Percentiles rank a stretch among this genome's conserved stretches.
phyloP scores from a whole-genome alignment of 2,113 vertebrate species.

The Asarcornis scutulata region DNA sequence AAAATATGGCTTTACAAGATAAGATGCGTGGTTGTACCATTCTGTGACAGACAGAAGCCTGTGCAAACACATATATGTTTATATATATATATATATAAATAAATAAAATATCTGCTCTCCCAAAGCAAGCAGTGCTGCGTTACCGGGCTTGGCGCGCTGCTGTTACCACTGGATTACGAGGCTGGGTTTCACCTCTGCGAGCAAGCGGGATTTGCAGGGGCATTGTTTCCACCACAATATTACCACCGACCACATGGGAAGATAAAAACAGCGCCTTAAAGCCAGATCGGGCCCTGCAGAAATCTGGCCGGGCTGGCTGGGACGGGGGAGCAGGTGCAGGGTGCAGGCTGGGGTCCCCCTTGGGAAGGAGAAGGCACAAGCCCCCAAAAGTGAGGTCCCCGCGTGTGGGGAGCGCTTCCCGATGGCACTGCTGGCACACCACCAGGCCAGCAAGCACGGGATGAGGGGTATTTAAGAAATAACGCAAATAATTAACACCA shows the following conservation, averaged over 20 bases:
- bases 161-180: slow-evolving; percentile 28
- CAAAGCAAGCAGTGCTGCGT: not conserved
- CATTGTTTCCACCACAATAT: not conserved
- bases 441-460: fast-evolving
- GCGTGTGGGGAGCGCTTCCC: not conserved
- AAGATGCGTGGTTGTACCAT: slow-evolving; percentile 43
- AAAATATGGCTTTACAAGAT: slow-evolving; percentile 66
- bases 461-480: not conserved
- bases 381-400: not conserved
- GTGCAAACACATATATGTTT: slow-evolving; percentile 12
- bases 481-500: not conserved
- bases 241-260: not conserved
- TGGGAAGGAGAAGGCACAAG: not conserved
- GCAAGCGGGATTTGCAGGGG: slow-evolving; percentile 43
- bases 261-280: not conserved
- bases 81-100: slow-evolving; percentile 52
- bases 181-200: slow-evolving; percentile 53
- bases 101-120: slow-evolving; percentile 46
- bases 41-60: slow-evolving; percentile 42
- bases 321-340: not conserved
- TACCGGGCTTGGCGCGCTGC: not conserved
- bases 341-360: not conserved
- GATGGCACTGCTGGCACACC: not conserved
- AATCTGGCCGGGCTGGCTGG: not conserved
- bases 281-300: not conserved